A percentile compares a stretch with the other conserved stretches of the same genome.
These are phyloP conservation scores for Aptenodytes patagonicus DNA, from an alignment of 2,113 vertebrate species.

Conservation along the genomic window DNA sequence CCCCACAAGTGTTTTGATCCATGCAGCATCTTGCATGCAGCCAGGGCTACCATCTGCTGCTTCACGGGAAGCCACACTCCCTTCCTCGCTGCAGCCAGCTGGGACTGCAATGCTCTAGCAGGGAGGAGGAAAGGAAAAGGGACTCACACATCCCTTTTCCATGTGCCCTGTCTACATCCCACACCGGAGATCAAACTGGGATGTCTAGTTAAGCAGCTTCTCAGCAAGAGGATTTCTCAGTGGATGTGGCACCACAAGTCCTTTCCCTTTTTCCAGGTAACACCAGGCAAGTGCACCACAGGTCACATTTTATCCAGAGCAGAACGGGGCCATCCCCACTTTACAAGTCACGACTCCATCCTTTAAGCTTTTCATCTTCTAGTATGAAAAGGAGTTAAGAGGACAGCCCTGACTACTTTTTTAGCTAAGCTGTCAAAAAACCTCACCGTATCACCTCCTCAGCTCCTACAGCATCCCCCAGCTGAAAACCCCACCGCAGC, in stretches of 20 bases:
- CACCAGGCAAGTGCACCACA: not conserved
- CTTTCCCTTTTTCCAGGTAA: not conserved
- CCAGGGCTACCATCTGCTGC: not conserved
- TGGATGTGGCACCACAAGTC: not conserved
- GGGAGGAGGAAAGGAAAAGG: not conserved
- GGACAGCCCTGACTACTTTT: not conserved
- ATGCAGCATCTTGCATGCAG: not conserved
- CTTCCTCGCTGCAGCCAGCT: not conserved
- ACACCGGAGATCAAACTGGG: not conserved
- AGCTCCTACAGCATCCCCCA: not conserved
- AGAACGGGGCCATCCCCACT: not conserved
- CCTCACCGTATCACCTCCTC: not conserved
- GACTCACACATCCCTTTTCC: not conserved
- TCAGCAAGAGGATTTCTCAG: not conserved
- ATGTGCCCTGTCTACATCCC: not conserved
- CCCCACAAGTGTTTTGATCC: not conserved
- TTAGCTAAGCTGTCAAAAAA: not conserved
- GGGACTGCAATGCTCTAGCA: not conserved
- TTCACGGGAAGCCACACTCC: not conserved
- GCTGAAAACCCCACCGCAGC: not conserved
- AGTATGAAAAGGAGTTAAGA: not conserved
- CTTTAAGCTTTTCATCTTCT: not conserved
- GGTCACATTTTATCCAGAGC: not conserved
- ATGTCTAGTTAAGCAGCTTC: not conserved
- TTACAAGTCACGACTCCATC: not conserved